These are phyloP conservation scores for Polydrusus cervinus DNA, from an alignment of 2,888 invertebrate species.

Conservation along the genomic window DNA sequence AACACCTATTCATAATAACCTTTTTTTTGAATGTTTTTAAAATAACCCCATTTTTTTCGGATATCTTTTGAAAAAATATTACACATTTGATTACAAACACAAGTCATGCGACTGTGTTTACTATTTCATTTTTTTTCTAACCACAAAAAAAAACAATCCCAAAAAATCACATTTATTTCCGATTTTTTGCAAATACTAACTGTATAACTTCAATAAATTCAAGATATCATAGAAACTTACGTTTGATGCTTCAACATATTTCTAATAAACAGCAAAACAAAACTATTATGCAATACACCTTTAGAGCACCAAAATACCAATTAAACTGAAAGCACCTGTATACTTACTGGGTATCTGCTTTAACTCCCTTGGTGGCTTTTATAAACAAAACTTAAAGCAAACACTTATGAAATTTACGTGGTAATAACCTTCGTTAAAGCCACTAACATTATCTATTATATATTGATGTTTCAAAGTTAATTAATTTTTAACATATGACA, in stretches of 20 bases:
- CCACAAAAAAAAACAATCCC: too few species aligned
- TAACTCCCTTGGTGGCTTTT: slow-evolving; percentile 42
- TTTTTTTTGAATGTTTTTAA: too few species aligned
- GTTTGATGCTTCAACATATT: slow-evolving; percentile 35
- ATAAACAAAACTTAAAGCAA: slow-evolving; percentile 50
- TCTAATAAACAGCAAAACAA: slow-evolving; percentile 2
- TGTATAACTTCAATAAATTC: too few species aligned
- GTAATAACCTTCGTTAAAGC: slow-evolving; percentile 41
- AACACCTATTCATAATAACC: too few species aligned
- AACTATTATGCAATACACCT: slow-evolving; percentile 4
- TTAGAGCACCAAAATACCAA: slow-evolving; percentile 20
- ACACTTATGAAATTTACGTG: slow-evolving; percentile 44
- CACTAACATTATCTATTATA: slow-evolving; percentile 36
- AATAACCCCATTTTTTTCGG: too few species aligned
- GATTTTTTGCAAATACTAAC: too few species aligned
- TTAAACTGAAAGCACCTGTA: slow-evolving; percentile 34
- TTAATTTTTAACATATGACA: slow-evolving; percentile 26
- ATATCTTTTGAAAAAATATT: too few species aligned
- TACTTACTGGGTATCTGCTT: slow-evolving; percentile 32
- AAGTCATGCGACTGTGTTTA: too few species aligned
- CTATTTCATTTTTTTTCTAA: too few species aligned
- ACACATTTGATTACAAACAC: too few species aligned
- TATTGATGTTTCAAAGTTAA: slow-evolving; percentile 33
- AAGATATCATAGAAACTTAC: slow-evolving; percentile 2
- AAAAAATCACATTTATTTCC: too few species aligned